phyloP scores from a whole-genome alignment of 2,113 vertebrate genomes.

The Chaenogobius annularis region DNA sequence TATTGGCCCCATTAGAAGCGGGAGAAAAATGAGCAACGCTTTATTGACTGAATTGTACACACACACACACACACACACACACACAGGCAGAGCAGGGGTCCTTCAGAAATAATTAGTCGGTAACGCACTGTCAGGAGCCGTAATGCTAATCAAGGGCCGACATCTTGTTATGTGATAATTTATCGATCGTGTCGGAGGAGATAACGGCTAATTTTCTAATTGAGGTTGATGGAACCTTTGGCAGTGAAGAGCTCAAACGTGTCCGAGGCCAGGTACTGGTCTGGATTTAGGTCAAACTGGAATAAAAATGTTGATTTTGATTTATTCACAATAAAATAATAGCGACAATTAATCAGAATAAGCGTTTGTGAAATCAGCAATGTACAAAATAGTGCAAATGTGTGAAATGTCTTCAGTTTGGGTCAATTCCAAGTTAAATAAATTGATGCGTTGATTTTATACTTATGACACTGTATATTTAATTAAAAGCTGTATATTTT shows the following conservation, averaged over 20 bases:
- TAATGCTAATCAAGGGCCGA: slow-evolving; percentile 58
- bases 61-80: background rate
- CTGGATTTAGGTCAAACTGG: background rate
- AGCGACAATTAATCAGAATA: too few species aligned
- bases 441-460: too few species aligned
- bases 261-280: background rate
- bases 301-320: too few species aligned
- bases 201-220: slow-evolving; percentile 68
- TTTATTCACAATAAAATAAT: too few species aligned
- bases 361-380: too few species aligned
- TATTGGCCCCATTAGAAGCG: slow-evolving; percentile 19
- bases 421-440: too few species aligned
- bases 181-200: slow-evolving; percentile 60
- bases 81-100: slow-evolving; percentile 28
- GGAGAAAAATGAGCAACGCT: slow-evolving; percentile 24
- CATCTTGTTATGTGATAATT: slow-evolving; percentile 69
- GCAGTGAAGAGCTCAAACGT: slow-evolving; percentile 13
- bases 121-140: slow-evolving; percentile 46
- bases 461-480: too few species aligned
- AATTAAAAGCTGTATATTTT: too few species aligned
- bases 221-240: slow-evolving; percentile 57
- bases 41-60: slow-evolving; percentile 39
- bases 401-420: too few species aligned
- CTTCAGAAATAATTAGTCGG: slow-evolving; percentile 59
- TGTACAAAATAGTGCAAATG: too few species aligned